Evolutionary conservation across 2,113 vertebrate species (phyloP).

Genomic region (Peromyscus leucopus): DNA sequence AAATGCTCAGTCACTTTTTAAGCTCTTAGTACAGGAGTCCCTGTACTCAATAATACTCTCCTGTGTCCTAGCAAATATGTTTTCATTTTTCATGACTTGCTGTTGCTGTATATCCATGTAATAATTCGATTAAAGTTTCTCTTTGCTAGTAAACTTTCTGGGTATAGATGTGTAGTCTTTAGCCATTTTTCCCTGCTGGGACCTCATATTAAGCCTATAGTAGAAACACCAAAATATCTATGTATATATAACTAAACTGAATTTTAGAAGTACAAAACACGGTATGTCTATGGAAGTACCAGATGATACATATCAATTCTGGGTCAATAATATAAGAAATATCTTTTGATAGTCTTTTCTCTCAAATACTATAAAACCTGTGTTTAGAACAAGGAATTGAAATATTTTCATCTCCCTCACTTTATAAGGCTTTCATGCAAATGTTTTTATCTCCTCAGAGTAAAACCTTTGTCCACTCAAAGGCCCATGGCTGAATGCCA

Average conservation of each 20-base stretch:
- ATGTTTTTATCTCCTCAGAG: neutral
- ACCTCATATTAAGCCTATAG: neutral
- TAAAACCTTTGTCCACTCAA: neutral
- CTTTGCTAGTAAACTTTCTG: neutral
- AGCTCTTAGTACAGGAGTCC: neutral
- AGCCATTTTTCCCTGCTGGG: neutral
- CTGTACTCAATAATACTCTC: neutral
- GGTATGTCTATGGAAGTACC: neutral
- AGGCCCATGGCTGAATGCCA: neutral
- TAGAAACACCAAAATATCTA: neutral
- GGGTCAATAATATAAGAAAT: neutral
- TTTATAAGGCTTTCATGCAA: neutral
- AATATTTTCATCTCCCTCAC: neutral
- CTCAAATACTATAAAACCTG: neutral
- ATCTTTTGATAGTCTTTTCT: neutral
- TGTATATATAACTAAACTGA: neutral
- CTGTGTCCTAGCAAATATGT: neutral
- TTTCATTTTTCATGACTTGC: slow-evolving; percentile 8
- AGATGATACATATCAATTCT: neutral
- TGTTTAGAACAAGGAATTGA: neutral
- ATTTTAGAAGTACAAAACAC: neutral
- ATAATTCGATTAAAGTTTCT: slow-evolving; percentile 3
- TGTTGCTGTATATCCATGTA: neutral
- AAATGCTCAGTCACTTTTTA: neutral
- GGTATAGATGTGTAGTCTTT: neutral